Evolutionary conservation across 2,888 invertebrate species (phyloP), one percentile per base, ranked within the genome.

Genomic region (Crematogaster levior): DNA sequence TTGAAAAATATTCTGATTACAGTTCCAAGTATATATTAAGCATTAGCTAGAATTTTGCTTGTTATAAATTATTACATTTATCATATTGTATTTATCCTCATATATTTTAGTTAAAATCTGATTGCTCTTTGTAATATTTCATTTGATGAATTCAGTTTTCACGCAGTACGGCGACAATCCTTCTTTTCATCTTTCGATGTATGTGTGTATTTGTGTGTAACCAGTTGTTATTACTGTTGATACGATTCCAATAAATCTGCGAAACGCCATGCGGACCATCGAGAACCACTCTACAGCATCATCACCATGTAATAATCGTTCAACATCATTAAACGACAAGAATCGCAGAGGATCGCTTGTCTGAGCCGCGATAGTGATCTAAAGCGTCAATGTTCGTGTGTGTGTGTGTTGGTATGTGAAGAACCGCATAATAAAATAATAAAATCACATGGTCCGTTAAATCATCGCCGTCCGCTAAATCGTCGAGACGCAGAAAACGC

Each of bases 171-270:
- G 21, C 70, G 34, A 12, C 21, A 15, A 15, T 15, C 12, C 4
- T 7, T 24, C 58, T 30, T n/a, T 60, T 73, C 60, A 21, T n/a
- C n/a, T n/a, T n/a, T n/a, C 15, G 30, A 30, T 27, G 37, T 34
- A 30, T 53, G 18, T 43, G 43, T 40, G 27, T 30, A 2, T 7
- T 12, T 12, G 15, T 7, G 12, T 82, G 81, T 63, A 68, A 5
- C 60, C 73, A 46, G 81, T 85, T 86, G 82, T 85, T 86, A 86
- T 86, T 84, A 82, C 79, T 81, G 75, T 85, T 73, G 77, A 83
- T 81, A 82, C 81, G 77, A 77, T 68, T 81, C 56, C 66, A 83
- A 37, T 72, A 86, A 88, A 86, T 88, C 70, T 61, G 37, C 48
- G 80, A 88, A 86, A 82, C 83, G 73, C 82, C 84, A 83, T 37